A percentile compares a stretch with the other conserved stretches of the same genome.
These are phyloP conservation scores for Notoglanidium macrostoma DNA, from an alignment of 2,797 vertebrate species.

Conservation along the genomic window DNA sequence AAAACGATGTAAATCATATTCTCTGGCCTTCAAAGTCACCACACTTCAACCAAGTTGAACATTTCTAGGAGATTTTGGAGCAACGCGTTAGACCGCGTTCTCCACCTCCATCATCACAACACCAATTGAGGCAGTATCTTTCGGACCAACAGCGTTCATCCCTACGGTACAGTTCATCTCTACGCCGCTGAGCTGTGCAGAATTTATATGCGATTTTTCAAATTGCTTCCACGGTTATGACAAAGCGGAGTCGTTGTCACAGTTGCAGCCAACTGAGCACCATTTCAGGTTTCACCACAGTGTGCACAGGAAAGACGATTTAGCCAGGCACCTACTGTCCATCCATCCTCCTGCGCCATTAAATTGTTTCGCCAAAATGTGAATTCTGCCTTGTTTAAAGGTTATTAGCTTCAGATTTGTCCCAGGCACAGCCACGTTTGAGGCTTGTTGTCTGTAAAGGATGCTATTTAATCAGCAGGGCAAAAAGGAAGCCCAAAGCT, in stretches of 20 bases:
- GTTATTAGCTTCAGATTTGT: slow-evolving; percentile 61
- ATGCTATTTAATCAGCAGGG: slow-evolving; percentile 72
- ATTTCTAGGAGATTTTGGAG: neutral
- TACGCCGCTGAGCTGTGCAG: neutral
- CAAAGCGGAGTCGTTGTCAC: neutral
- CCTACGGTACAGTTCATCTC: neutral
- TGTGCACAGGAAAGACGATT: neutral
- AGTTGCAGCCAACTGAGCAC: neutral
- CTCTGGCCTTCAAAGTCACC: neutral
- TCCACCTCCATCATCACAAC: neutral
- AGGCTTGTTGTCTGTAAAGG: slow-evolving; percentile 63
- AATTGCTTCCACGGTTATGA: neutral
- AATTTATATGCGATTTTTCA: neutral
- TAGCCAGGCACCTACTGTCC: slow-evolving; percentile 4
- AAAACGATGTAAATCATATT: neutral
- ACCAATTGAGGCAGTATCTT: neutral
- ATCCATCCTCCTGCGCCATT: slow-evolving; percentile 42
- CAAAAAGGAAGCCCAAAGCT: slow-evolving; percentile 50
- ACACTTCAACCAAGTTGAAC: neutral
- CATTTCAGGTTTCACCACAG: neutral
- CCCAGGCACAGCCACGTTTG: slow-evolving; percentile 59
- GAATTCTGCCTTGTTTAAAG: slow-evolving; percentile 40
- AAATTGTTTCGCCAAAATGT: slow-evolving; percentile 52
- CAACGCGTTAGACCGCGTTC: fast-evolving
- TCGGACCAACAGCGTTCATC: neutral